A percentile compares a stretch with the other conserved stretches of the same genome.
phyloP scores from a whole-genome alignment of 2,888 invertebrate species.

The Flabesymbios commensalis region DNA sequence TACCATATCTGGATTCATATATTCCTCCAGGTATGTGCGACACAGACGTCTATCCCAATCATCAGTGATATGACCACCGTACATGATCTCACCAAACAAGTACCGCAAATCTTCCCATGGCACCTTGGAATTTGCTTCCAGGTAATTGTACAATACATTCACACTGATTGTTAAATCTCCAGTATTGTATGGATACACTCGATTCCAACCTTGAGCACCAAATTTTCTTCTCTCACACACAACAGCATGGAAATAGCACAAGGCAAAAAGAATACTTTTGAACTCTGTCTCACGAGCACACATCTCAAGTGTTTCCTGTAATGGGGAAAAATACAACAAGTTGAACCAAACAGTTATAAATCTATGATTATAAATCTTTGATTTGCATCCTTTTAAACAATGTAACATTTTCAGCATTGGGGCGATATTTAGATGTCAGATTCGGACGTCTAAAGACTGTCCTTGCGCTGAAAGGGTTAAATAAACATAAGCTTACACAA shows the following conservation, averaged over 20 bases:
- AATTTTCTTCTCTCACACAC: constrained; percentile 93
- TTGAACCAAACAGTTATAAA: too few relatives aligned
- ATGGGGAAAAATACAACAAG: too few relatives aligned
- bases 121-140: constrained; percentile 86
- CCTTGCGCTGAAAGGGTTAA: too few relatives aligned
- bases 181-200: constrained; percentile 93
- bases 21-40: constrained; percentile 79
- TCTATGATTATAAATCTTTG: too few relatives aligned
- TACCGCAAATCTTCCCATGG: constrained; percentile 97
- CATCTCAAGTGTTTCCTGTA: constrained; percentile 84
- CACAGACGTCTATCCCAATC: constrained; percentile 93
- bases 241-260: constrained; percentile 91
- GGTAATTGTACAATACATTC: constrained; percentile 89
- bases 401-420: too few relatives aligned
- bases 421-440: too few relatives aligned
- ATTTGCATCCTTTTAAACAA: too few relatives aligned
- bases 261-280: constrained; percentile 87
- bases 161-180: constrained; percentile 92
- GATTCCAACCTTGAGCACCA: constrained; percentile 78
- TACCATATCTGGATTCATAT: constrained; percentile 89
- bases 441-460: too few relatives aligned
- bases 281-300: constrained; percentile 95
- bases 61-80: constrained; percentile 96
- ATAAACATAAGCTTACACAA: too few relatives aligned
- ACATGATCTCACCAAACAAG: constrained; percentile 97